Base-by-base conservation (phyloP, 1,140 invertebrate species). In the Phenacoccus solenopsis region DNA sequence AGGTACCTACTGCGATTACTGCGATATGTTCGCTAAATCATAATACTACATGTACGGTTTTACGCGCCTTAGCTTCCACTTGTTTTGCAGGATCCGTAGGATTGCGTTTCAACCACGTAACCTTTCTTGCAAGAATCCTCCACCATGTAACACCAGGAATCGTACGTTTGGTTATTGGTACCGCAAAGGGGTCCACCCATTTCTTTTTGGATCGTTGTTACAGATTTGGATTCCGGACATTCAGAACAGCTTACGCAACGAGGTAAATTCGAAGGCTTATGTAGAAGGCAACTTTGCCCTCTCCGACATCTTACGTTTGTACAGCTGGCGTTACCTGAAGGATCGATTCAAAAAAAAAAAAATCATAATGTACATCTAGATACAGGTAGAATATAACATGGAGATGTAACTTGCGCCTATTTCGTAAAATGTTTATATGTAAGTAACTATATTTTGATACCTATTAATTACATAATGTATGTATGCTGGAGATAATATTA, bases 61-160 rank as follows among this genome's bases (percentile, higher is more conserved):
- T n/a, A n/a, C n/a, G n/a, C n/a, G n/a, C n/a, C n/a, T n/a, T n/a
- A n/a, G n/a, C n/a, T n/a, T n/a, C n/a, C n/a, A 32, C 30, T 13
- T 32, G 30, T 32, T 32, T 32, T 5, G 13, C 30, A 32, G 5
- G 30, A 32, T 32, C 5, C 30, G 30, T 5, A 5, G 13, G 13
- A 32, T 32, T 32, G 30, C 1, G 90, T 88, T 73, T 91, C 89
- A 68, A 93, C 85, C 70, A 90, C 86, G 72, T 84, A 85, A 28
- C 90, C 89, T n/a, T 85, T 90, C 73, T 82, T 82, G 78, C 93
- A 96, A 0, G 91, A 85, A 73, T 90, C 88, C 74, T 88, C 85
- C 75, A 90, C 86, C 84, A 95, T 88, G 73, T 93, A 87, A 80
- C 93, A 95, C 87, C 90, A 93, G 56, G 89, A 92, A 25, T 83